Evolutionary conservation across 2,888 invertebrate genomes (phyloP), one percentile per base, ranked within the genome.

Genomic region (Auanema sp.): DNA sequence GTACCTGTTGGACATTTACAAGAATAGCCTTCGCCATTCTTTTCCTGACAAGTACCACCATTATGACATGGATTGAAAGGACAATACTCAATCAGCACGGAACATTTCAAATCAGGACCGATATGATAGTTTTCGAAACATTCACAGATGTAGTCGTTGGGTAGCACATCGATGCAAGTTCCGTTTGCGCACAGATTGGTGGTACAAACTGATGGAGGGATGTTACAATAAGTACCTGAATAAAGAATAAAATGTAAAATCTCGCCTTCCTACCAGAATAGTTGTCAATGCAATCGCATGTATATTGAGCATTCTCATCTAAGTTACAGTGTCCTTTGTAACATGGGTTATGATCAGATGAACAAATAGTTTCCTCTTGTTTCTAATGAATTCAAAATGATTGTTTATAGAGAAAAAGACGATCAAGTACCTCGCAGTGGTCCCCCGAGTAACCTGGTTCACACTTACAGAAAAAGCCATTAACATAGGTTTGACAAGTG

Each of bases 61-160:
- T 60, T 51, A 18, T 53, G 44, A 40, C 60, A 60, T 2, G 60
- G 60, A 4, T 41, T 16, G 24, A 60, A 33, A 14, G 10, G 14
- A 42, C 60, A 60, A 25, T 53, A 60, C 1, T 21, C 23, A n/a
- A 60, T 42, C 5, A 21, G 41, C 0, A 3, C 52, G 6, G n/a
- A 12, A 24, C 60, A 60, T 24, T 58, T 47, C 3, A 5, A 3
- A 18, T 16, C 21, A 3, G 16, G 5, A 47, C 21, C 47, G 5
- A 47, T 3, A 47, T 21, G 47, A 10, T 5, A 47, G 47, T 47
- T 47, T 5, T 3, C 4, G 47, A 18, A 16, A 47, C 47, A 47
- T 3, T 47, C 10, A 10, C 47, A 47, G 47, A 21, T 18, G 47
- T 47, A 47, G 5, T 5, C 6, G 10, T 21, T 21, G 3, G 3